A percentile compares a stretch with the other conserved stretches of the same genome.
Conservation (phyloP, 2,797 vertebrate genomes). For the Ptychadena robeensis region DNA sequence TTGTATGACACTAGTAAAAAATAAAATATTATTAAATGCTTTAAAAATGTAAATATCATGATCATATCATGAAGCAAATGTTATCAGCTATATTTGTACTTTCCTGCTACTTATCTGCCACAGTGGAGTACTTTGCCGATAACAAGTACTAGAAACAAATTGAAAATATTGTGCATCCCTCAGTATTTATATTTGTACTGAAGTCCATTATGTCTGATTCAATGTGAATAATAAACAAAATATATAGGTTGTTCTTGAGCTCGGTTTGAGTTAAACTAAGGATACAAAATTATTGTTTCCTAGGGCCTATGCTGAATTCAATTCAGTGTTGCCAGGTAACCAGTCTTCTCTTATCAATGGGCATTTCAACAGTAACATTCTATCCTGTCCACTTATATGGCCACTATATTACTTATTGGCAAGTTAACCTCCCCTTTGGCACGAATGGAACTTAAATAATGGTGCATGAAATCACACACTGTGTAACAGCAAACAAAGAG, state of each 20-base stretch:
- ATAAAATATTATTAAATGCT: too few relatives aligned
- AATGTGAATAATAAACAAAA: background rate
- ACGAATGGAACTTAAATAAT: background rate
- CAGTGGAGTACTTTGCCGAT: background rate
- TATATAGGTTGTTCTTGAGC: background rate
- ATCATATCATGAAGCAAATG: too few relatives aligned
- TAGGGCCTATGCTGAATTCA: background rate
- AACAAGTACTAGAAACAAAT: background rate
- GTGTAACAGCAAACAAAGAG: background rate
- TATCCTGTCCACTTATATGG: too few relatives aligned
- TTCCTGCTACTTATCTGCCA: too few relatives aligned
- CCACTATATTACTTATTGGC: background rate
- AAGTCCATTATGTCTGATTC: background rate
- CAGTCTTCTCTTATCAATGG: background rate
- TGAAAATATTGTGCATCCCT: background rate
- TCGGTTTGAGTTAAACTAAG: background rate
- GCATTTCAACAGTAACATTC: background rate
- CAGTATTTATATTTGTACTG: background rate
- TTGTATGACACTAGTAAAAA: too few relatives aligned
- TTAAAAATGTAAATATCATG: too few relatives aligned
- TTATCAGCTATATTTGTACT: too few relatives aligned
- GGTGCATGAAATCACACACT: background rate
- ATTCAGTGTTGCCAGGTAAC: background rate
- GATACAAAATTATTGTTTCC: background rate
- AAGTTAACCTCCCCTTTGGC: background rate